Percentiles rank a stretch among this genome's conserved stretches.
Evolutionary conservation across 2,888 invertebrate species (phyloP).

Genomic region (Isotomurus palustris): DNA sequence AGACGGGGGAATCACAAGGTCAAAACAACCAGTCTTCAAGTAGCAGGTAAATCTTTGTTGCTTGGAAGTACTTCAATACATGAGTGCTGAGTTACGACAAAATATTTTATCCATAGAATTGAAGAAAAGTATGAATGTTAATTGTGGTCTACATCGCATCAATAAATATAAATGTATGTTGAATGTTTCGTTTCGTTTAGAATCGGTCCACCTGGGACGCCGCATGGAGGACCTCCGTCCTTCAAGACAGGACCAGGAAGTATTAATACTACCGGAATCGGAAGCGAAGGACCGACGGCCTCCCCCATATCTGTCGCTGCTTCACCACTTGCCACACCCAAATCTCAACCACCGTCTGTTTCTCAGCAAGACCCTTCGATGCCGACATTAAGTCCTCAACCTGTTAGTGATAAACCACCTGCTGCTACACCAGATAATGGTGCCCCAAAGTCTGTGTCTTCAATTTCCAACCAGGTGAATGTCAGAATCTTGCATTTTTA

Average conservation of each 20-base stretch:
- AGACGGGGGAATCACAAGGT: constrained; percentile 34
- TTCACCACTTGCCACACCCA: constrained; percentile 66
- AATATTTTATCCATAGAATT: too few species aligned
- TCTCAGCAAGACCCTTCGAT: constrained; percentile 41
- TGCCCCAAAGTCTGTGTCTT: constrained; percentile 51
- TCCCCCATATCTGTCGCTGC: constrained; percentile 64
- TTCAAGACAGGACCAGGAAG: constrained; percentile 54
- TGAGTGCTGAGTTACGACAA: too few species aligned
- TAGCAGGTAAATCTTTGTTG: constrained; percentile 42
- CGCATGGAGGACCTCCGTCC: constrained; percentile 63
- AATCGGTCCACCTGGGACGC: constrained; percentile 53
- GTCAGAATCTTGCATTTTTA: background rate
- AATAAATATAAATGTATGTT: too few species aligned
- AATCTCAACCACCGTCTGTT: constrained; percentile 59
- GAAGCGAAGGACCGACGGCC: constrained; percentile 53
- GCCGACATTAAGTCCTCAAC: constrained; percentile 48
- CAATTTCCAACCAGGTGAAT: constrained; percentile 50
- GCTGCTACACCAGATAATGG: constrained; percentile 49
- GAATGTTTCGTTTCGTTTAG: too few species aligned
- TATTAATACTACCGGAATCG: constrained; percentile 22
- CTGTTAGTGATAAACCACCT: constrained; percentile 50
- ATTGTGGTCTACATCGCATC: too few species aligned
- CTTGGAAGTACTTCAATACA: too few species aligned
- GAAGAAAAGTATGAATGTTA: too few species aligned
- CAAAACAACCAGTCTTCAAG: constrained; percentile 29